Base-by-base conservation (phyloP, 2,797 vertebrate genomes). In the Halcyon leucocephala region DNA sequence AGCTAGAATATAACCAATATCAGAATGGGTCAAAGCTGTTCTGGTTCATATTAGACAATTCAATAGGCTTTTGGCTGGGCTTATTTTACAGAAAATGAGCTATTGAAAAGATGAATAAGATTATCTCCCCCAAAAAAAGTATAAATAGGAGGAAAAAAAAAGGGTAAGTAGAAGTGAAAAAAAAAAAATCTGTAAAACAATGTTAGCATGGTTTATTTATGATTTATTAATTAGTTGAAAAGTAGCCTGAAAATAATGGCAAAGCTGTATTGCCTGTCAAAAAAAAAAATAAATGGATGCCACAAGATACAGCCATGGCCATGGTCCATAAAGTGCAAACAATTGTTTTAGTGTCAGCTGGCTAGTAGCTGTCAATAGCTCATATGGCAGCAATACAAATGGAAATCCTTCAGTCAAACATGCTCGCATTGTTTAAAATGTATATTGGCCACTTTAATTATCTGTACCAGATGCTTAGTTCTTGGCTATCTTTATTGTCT, bases 11-110 rank as follows among this genome's bases (percentile, higher is more conserved):
- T 64, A 95, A 90, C 22, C 60, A 91, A 13, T 79, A 84, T 67
- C 60, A 90, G 80, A 94, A 80, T 33, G 70, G 64, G 70, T 52
- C 62, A 86, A 86, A 94, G 39, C 52, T 90, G 46, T 86, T 95
- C 94, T 97, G 85, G 46, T 95, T 97, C 44, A 10, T 77, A 86
- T 97, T 95, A 93, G 16, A 66, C 8, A 25, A 91, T 95, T 88
- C 85, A 94, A 67, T 91, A 81, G 70, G 60, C 48, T 83, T 93
- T 91, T 91, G 87, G 90, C 51, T 95, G n/a, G 17, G 91, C 88
- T 82, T 90, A 72, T 84, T 96, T 95, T 77, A 58, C 66, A 90
- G 31, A 95, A 73, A 94, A 86, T 73, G 29, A 83, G 26, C 58
- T 71, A 77, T 90, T 86, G 73, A 91, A 55, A 95, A 96, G 31